Base-by-base conservation (phyloP, 2,113 vertebrate genomes). In the Dasypus novemcinctus region DNA sequence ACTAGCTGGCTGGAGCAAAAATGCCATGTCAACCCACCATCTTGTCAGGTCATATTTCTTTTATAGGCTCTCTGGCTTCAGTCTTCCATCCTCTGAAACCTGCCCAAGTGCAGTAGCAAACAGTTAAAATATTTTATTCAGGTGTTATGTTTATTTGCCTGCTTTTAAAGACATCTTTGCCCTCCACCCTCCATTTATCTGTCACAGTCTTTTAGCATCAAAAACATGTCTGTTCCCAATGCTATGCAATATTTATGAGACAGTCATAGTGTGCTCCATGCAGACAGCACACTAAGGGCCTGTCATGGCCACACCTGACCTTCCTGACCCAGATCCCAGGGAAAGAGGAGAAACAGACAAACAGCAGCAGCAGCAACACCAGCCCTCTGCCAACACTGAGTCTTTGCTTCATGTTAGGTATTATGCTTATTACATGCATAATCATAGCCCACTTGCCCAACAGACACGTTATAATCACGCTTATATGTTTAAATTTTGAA, bases 111-210 rank as follows among this genome's bases (percentile, higher is more conserved):
- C 78, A 66, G 33, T 12, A 93, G 57, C 72, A 90, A 95, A 86
- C 29, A 52, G 82, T 69, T 94, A 95, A 95, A 95, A 94, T 93
- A 93, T 92, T 96, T 97, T 76, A 96, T 95, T 78, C 88, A n/a
- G 1, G 76, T 72, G 59, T 71, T 71, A 79, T 49, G 54, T 89
- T 92, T 86, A 74, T 74, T 23, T 75, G 49, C 13, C 5, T 89
- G 49, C 66, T 94, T 92, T 89, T 57, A 89, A 93, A 88, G 94
- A 88, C 27, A 52, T 86, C 88, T 88, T 93, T 81, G 80, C 66
- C 46, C 49, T 87, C 80, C 36, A 23, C 14, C 63, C 29, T 87
- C 83, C 92, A 93, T 89, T 87, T 90, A 92, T 93, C 81, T 90
- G 95, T 94, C 96, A 95, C 14, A 92, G 57, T 71, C 66, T 81